Base-by-base conservation (phyloP, 2,888 invertebrate genomes). In the Mimas tiliae region DNA sequence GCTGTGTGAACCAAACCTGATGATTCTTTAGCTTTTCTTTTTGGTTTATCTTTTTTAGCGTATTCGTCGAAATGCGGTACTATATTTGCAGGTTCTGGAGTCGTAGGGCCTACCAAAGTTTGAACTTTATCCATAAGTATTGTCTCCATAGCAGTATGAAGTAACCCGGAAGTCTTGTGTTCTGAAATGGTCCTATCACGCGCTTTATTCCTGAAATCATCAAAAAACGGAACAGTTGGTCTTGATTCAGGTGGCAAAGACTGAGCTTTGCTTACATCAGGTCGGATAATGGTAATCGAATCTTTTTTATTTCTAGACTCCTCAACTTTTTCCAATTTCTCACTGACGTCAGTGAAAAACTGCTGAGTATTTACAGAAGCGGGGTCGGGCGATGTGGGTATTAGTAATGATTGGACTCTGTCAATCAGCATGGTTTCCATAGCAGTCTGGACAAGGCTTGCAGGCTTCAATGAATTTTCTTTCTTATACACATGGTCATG, bases 401-500 rank as follows among this genome's bases (percentile, higher is more conserved):
- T 75, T 65, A 93, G 82, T 51, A 93, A 71, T 50, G 87, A 85
- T 63, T 92, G 94, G 0, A 94, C 93, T 83, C 90, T 94, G 71
- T 95, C 95, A 70, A 94, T 89, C 11, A 95, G 85, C 67, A 95
- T 94, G 52, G 94, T 94, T 77, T 94, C 93, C 87, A 95, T 93
- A 27, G 95, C 95, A 21, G 94, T 94, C 65, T 93, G 93, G 55
- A 95, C 76, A 62, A 95, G 73, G 9, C 94, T 90, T 1, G 87
- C 82, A 0, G 90, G 81, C 72, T 90, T 92, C 0, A 89, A 74
- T 27, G 79, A 70, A 72, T 83, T 87, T 45, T 84, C 87, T 74
- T 79, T 87, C 70, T 78, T 83, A 51, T 73, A 71, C 3, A 71
- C 71, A 63, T 82, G 83, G 51, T 85, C 86, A 64, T 80, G 74